Evolutionary conservation across 2,113 vertebrate species (phyloP), one percentile per base, ranked within the genome.

Genomic region (Struthidea cinerea): DNA sequence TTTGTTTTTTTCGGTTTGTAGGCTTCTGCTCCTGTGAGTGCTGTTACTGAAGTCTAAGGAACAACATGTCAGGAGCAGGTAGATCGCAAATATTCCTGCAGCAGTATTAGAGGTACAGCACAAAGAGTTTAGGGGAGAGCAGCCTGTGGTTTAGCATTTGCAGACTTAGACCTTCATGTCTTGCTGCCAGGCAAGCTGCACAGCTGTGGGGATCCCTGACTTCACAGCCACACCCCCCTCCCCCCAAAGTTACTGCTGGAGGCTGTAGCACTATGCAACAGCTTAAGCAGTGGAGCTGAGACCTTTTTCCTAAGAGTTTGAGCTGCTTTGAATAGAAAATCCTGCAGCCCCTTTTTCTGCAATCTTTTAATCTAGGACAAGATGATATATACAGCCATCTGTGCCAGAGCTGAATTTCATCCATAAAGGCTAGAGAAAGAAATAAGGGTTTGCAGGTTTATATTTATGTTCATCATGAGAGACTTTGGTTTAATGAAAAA

Each of bases 401-500:
- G 78, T 77, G 71, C 39, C 67, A 96, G 67, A 80, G 46, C 6
- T 46, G 70, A 84, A 73, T 70, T 82, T 91, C 19, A 28, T 42
- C 42, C 39, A 10, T 55, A 44, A 87, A 84, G 59, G 65, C 46
- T 33, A 80, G 50, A 76, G 39, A 57, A 85, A 76, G 46, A 73
- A 89, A 49, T 75, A 82, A 92, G 90, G 22, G 8, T 88, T 92
- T 90, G 50, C 90, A 92, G 50, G 82, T 93, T 93, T 76, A 50
- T 65, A 70, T 87, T 32, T 77, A 64, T 82, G 92, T 93, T 88
- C 87, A 90, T 83, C 44, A 41, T 35, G 41, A 86, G 27, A 70
- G 33, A 83, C 63, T 63, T 90, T 77, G 57, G n/a, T 90, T 88
- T 91, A 73, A 86, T 93, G 76, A 80, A 93, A 89, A 94, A 89